Evolutionary conservation across 2,797 vertebrate genomes (phyloP), one percentile per base, ranked within the genome.

Genomic region (Decapterus maruadsi): DNA sequence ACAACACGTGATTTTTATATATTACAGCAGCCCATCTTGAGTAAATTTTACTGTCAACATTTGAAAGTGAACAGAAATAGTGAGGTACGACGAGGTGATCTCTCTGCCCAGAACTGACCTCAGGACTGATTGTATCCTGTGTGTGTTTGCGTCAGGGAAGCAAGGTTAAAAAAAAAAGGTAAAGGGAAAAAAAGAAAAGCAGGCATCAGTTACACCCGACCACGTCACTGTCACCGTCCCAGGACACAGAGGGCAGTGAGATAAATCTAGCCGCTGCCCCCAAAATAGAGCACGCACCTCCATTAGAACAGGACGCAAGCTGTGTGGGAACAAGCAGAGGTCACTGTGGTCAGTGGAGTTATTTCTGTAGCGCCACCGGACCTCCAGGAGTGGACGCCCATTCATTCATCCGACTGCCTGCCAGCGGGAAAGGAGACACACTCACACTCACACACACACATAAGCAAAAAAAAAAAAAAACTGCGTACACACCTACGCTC

Each of bases 261-360:
- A 93, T 93, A 94, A 93, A 93, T 93, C 87, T 81, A 87, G 86
- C 89, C 19, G 75, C 89, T 72, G 60, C 75, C 81, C 85, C 84
- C 62, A 83, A 91, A 94, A 94, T 92, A 94, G 90, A 92, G 90
- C 83, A 4, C 1, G 56, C 34, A 58, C 77, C 80, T 93, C 88
- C 86, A 90, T 90, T 88, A 87, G 91, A 84, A 89, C 88, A 90
- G 91, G 89, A 93, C 82, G 66, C 78, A 75, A 90, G 83, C 75
- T 86, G 86, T 91, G 89, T 90, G 90, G 87, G 90, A 92, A 92
- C 90, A 85, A 73, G 90, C 86, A 83, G 90, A 92, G 92, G 93
- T 93, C 92, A 90, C 60, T 8, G 83, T 85, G 91, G 93, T 93
- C 91, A 92, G 83, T 83, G 71, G 74, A 92, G 92, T 94, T 94